Evolutionary conservation across 2,888 invertebrate species (phyloP).

Genomic region (Marasmarcha lunaedactyla): DNA sequence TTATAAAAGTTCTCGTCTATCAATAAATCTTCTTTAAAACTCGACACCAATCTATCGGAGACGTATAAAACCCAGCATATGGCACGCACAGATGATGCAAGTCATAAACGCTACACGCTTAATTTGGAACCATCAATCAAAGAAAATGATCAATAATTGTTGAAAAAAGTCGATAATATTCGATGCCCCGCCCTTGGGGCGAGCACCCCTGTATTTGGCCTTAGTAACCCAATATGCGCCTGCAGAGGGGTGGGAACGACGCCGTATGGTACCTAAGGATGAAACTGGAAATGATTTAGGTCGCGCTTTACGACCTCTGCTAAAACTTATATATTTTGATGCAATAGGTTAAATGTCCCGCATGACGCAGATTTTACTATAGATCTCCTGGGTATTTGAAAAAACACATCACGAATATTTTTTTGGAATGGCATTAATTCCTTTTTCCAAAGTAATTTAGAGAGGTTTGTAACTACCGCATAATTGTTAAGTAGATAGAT

Average conservation of each 20-base stretch:
- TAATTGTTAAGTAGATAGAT: too few relatives aligned
- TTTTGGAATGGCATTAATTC: too few relatives aligned
- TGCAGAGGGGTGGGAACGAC: conserved; percentile 31
- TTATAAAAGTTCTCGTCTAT: too few relatives aligned
- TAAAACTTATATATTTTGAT: too few relatives aligned
- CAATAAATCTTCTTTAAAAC: too few relatives aligned
- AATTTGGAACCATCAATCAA: conserved; percentile 41
- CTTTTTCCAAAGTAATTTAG: too few relatives aligned
- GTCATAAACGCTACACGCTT: conserved; percentile 13
- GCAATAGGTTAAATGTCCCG: too few relatives aligned
- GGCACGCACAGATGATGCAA: conserved; percentile 1
- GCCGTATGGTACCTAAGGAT: conserved; percentile 21
- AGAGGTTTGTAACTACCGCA: too few relatives aligned
- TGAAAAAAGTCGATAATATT: conserved; percentile 38
- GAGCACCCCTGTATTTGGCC: conserved; percentile 33
- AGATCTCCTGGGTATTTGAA: too few relatives aligned
- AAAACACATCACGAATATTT: too few relatives aligned
- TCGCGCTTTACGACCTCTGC: conserved; percentile 2
- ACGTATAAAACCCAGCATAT: background rate
- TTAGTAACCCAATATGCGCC: conserved; percentile 62
- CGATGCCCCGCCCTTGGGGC: conserved; percentile 26
- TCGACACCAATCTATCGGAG: too few relatives aligned
- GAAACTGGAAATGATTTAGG: conserved; percentile 10
- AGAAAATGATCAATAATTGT: conserved; percentile 36
- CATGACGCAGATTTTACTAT: too few relatives aligned